Conservation (phyloP, 2,113 vertebrate genomes). For the Archocentrus centrarchus region DNA sequence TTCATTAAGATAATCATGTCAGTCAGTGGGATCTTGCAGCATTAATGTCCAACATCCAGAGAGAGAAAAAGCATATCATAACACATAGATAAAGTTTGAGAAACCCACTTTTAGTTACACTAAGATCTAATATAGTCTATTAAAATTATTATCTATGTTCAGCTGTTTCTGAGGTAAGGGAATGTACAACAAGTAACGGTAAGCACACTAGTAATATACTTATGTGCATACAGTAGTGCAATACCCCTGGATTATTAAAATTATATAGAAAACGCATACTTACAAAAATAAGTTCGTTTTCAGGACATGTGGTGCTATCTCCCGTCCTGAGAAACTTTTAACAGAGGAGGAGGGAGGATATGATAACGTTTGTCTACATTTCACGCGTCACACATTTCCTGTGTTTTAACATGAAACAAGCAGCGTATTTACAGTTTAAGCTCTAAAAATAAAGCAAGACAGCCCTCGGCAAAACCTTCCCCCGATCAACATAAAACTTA, state of each 20-base stretch:
- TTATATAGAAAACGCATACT: not conserved
- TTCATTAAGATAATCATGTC: not conserved
- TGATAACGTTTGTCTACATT: not conserved
- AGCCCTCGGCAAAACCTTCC: slow-evolving; percentile 9
- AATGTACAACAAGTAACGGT: slow-evolving; percentile 1
- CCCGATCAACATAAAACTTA: not conserved
- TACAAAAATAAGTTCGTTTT: slow-evolving; percentile 15
- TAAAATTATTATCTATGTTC: not conserved
- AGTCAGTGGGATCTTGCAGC: slow-evolving; percentile 1
- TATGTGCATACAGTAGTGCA: not conserved
- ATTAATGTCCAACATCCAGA: not conserved
- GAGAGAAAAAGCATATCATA: not conserved
- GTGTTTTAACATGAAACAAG: slow-evolving; percentile 70
- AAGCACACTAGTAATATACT: not conserved
- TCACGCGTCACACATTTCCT: slow-evolving; percentile 28
- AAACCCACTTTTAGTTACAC: not conserved
- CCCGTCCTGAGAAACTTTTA: slow-evolving; percentile 23
- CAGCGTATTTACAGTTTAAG: slow-evolving; percentile 63
- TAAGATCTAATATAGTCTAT: not conserved
- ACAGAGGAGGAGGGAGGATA: slow-evolving; percentile 2
- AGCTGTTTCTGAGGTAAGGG: not conserved
- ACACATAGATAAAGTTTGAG: not conserved
- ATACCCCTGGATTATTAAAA: not conserved
- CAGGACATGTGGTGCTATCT: slow-evolving; percentile 16
- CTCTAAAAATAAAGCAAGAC: slow-evolving; percentile 40